Base-by-base conservation (phyloP, 2,797 vertebrate genomes). In the Cyprinella venusta region DNA sequence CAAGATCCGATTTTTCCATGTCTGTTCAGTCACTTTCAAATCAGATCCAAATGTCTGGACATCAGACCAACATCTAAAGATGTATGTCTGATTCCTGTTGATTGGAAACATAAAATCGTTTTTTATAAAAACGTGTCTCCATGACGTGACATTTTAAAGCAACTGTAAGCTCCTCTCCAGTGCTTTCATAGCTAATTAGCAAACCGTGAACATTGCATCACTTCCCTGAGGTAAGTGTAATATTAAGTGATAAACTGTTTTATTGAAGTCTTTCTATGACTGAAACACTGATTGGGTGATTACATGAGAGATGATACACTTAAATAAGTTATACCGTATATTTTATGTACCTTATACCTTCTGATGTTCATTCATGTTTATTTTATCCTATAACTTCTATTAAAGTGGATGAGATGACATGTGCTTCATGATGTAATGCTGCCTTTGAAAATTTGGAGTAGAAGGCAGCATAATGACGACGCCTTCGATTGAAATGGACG, bases 1-100 rank as follows among this genome's bases (percentile, higher is more conserved):
- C 1, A 0, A 16, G 15, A 16, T 5, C 4, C 0, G 13, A 5
- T 16, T 42, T 42, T 42, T 42, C 40, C 40, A 0, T 8, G 16
- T 0, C 6, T n/a, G n/a, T n/a, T n/a, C n/a, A n/a, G n/a, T n/a
- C n/a, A 50, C 16, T 50, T 50, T 16, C 18, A 19, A 52, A 52
- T 54, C 52, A 21, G 52, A 54, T 54, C 19, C 8, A 1, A 21
- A 21, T 8, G 19, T 54, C 52, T 54, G 52, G 5, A 21, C 8
- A 54, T 54, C 52, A 54, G 7, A 54, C 8, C 52, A 21, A 21
- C 52, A 21, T 21, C 52, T 54, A 54, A 52, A 52, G 18, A 19
- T 2, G 6, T 52, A 21, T 54, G 4, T 21, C 8, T 8, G 3
- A 2, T 54, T 56, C 19, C 21, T 9, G 1, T 54, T 54, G 52